Evolutionary conservation across 2,113 vertebrate genomes (phyloP).

Genomic region (Crotalus horridus): DNA sequence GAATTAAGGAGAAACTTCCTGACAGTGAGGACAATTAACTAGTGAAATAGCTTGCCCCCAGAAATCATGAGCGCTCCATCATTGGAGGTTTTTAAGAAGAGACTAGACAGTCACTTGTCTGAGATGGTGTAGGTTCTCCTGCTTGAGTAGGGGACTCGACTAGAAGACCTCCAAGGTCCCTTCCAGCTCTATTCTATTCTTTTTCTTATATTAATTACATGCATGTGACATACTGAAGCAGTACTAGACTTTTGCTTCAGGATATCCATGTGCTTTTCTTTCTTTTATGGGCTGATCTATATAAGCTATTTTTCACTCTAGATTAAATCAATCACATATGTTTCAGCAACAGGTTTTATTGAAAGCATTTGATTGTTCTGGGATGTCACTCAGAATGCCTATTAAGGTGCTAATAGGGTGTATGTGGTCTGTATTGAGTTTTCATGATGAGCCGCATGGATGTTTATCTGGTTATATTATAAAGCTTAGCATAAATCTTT

Average conservation of each 20-base stretch:
- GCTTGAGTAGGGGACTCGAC: too few relatives aligned
- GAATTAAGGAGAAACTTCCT: too few relatives aligned
- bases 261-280: slow-evolving; percentile 5
- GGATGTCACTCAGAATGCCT: slow-evolving; percentile 51
- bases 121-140: too few relatives aligned
- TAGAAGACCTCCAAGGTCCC: too few relatives aligned
- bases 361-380: slow-evolving; percentile 46
- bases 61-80: too few relatives aligned
- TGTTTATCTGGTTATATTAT: slow-evolving; percentile 65
- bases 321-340: slow-evolving; percentile 28
- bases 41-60: too few relatives aligned
- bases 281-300: slow-evolving; percentile 24
- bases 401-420: slow-evolving; percentile 61
- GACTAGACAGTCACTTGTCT: too few relatives aligned
- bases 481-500: slow-evolving; percentile 62
- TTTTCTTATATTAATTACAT: not conserved
- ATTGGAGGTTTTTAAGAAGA: too few relatives aligned
- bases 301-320: slow-evolving; percentile 1
- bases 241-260: not conserved
- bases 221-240: not conserved
- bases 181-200: too few relatives aligned
- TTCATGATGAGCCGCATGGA: slow-evolving; percentile 54
- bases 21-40: too few relatives aligned
- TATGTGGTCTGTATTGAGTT: slow-evolving; percentile 54
- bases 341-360: slow-evolving; percentile 53